Evolutionary conservation across 1,140 invertebrate genomes (phyloP).

Genomic region (Drosophila teissieri): DNA sequence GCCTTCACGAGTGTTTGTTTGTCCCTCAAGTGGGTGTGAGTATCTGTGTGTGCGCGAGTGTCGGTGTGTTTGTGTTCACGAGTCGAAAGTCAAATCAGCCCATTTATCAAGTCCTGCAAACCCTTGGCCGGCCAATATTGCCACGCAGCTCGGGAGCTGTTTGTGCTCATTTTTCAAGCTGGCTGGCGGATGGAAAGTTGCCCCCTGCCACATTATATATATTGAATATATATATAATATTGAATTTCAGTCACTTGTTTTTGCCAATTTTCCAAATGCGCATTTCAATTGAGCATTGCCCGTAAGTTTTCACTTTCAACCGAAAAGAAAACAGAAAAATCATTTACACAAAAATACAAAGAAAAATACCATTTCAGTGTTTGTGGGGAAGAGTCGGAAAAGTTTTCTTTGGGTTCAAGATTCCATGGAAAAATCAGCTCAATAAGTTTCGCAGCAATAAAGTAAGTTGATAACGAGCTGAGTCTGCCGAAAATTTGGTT

Average conservation of each 20-base stretch:
- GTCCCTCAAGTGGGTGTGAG: constrained; percentile 11
- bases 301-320: constrained; percentile 43
- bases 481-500: not conserved
- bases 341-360: constrained; percentile 16
- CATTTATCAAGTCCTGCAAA: constrained; percentile 62
- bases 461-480: not conserved
- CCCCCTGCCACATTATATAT: not conserved
- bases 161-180: constrained; percentile 65
- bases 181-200: constrained; percentile 15
- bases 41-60: not conserved
- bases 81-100: constrained; percentile 59
- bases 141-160: constrained; percentile 38
- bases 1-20: constrained; percentile 24
- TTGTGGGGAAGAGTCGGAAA: constrained; percentile 1
- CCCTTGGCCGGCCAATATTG: constrained; percentile 51
- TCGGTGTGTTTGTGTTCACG: constrained; percentile 26
- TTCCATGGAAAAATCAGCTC: constrained; percentile 6
- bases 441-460: constrained; percentile 4
- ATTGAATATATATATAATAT: constrained; percentile 26
- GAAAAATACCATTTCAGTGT: constrained; percentile 1
- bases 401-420: constrained; percentile 1
- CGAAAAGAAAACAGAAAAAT: constrained; percentile 32
- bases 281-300: constrained; percentile 61
- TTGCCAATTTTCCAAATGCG: constrained; percentile 68
- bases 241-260: constrained; percentile 57